These are phyloP conservation scores for Montipora cactus DNA, from an alignment of 64 coral and sea anemone species.

Conservation along the genomic window DNA sequence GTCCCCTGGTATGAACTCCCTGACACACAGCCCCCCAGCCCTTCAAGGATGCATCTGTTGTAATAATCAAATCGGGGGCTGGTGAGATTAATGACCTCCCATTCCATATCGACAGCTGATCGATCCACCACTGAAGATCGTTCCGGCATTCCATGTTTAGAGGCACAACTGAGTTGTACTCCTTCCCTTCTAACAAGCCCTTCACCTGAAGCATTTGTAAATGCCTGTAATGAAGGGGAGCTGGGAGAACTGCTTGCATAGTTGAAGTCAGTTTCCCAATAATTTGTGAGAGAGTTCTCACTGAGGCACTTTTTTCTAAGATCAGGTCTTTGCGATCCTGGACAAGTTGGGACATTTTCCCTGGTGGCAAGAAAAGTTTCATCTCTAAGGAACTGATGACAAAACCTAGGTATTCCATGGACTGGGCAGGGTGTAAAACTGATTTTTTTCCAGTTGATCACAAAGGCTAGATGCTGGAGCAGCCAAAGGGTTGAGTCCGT, in stretches of 20 bases:
- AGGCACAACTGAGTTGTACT: constrained; percentile 21
- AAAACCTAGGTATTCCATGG: constrained; percentile 66
- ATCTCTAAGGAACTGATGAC: constrained; percentile 43
- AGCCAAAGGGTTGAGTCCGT: constrained; percentile 57
- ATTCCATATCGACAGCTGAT: constrained; percentile 57
- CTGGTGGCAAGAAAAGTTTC: constrained; percentile 39
- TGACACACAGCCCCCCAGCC: constrained; percentile 61
- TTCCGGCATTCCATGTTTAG: constrained; percentile 20
- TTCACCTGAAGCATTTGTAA: constrained; percentile 46
- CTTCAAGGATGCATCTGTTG: constrained; percentile 66
- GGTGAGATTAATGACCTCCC: constrained; percentile 38
- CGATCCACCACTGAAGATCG: constrained; percentile 65
- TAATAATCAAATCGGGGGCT: constrained; percentile 56
- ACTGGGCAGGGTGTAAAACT: constrained; percentile 15
- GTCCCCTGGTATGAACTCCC: constrained; percentile 41
- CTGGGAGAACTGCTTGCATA: constrained; percentile 70
- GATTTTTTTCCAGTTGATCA: constrained; percentile 64
- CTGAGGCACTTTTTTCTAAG: background rate
- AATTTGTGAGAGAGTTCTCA: constrained; percentile 42
- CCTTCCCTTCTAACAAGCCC: constrained; percentile 25
- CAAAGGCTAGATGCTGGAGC: constrained; percentile 59
- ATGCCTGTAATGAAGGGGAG: constrained; percentile 73
- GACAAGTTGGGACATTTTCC: constrained; percentile 37
- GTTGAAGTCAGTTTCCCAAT: constrained; percentile 67
- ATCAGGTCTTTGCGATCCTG: constrained; percentile 33